phyloP scores from a whole-genome alignment of 2,113 vertebrate species.

The Neolamprologus longior region DNA sequence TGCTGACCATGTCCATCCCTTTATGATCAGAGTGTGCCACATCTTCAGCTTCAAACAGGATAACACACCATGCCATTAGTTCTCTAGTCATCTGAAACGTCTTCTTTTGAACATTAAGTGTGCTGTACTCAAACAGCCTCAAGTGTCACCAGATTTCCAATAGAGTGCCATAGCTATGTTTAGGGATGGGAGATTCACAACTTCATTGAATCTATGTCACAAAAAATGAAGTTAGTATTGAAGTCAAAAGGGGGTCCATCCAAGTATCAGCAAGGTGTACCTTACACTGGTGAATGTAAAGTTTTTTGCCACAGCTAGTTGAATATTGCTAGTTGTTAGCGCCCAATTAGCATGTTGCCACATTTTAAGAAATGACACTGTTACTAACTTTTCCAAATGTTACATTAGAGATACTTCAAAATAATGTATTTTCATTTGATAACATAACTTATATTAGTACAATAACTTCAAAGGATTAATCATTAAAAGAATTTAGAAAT shows the following conservation, averaged over 20 bases:
- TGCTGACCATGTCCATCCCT: neutral
- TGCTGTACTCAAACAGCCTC: neutral
- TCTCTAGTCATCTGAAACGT: accelerated
- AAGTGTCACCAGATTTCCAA: accelerated
- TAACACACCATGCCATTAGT: neutral
- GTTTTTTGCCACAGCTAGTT: neutral
- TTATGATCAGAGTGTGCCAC: neutral
- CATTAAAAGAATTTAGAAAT: neutral
- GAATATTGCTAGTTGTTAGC: neutral
- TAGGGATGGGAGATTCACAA: neutral
- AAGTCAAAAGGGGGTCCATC: neutral
- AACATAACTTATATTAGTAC: neutral
- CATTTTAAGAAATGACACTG: accelerated
- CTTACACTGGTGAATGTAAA: neutral
- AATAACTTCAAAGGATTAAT: neutral
- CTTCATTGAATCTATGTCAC: neutral
- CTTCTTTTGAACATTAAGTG: neutral
- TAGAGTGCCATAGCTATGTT: accelerated
- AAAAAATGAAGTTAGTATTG: neutral
- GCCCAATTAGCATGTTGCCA: neutral
- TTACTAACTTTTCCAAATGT: neutral
- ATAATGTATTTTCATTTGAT: neutral
- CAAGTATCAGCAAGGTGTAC: neutral
- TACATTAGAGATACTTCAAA: neutral
- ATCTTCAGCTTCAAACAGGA: neutral